phyloP scores from a whole-genome alignment of 30 jellyfish, hydroid and myxozoan genomes.

The Aurelia sp. region DNA sequence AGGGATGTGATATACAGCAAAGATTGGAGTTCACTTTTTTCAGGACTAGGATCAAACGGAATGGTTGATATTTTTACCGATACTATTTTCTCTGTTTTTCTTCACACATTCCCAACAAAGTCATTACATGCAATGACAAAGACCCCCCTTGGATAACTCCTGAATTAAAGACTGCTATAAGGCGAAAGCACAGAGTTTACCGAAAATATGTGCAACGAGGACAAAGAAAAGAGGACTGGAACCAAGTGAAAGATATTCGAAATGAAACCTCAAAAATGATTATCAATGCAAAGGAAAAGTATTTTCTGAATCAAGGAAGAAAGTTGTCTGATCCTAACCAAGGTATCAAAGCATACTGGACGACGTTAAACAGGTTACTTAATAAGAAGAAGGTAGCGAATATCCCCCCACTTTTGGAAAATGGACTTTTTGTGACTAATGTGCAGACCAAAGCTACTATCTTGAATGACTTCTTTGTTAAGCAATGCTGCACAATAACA shows the following conservation, averaged over 20 bases:
- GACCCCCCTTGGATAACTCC: slow-evolving; percentile 58
- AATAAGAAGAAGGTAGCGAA: too few species aligned
- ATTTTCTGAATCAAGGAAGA: slow-evolving; percentile 29
- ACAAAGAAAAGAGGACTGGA: slow-evolving; percentile 47
- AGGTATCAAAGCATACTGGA: too few species aligned
- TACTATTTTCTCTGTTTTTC: not conserved
- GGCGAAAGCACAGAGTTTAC: slow-evolving; percentile 42
- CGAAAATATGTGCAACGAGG: slow-evolving; percentile 49
- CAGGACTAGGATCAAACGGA: not conserved
- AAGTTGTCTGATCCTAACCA: slow-evolving; percentile 25
- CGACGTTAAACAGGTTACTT: too few species aligned
- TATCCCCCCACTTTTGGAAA: too few species aligned
- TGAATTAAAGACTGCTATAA: slow-evolving; percentile 55
- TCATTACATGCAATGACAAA: slow-evolving; percentile 16
- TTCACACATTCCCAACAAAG: slow-evolving; percentile 19
- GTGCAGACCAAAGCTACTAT: too few species aligned
- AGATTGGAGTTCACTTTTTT: not conserved
- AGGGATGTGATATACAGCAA: too few species aligned
- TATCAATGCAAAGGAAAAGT: slow-evolving; percentile 22
- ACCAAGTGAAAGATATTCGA: slow-evolving; percentile 16
- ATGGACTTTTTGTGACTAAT: too few species aligned
- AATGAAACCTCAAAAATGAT: slow-evolving; percentile 41
- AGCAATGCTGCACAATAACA: too few species aligned
- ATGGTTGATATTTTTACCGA: slow-evolving; percentile 38
- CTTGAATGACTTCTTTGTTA: too few species aligned